Conservation (phyloP, 1,140 invertebrate species). For the Aleiodes sp. region DNA sequence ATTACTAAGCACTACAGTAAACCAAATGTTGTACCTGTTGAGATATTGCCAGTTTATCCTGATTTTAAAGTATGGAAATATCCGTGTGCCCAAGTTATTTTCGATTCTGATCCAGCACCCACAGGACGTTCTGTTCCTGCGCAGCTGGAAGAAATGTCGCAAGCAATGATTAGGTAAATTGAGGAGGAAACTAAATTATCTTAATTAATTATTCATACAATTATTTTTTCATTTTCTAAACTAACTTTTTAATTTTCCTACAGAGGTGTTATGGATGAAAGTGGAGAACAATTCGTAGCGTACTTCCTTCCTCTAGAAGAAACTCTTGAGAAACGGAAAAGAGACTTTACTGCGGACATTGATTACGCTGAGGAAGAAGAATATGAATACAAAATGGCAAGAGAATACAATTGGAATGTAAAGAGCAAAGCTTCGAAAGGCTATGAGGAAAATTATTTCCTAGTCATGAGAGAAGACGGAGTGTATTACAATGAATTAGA, state of each 20-base stretch:
- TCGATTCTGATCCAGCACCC: conserved; percentile 94
- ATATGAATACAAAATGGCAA: conserved; percentile 94
- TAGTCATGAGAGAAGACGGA: conserved; percentile 89
- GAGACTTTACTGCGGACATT: conserved; percentile 80
- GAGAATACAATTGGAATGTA: conserved; percentile 98
- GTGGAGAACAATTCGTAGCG: conserved; percentile 97
- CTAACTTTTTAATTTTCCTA: conserved; percentile 48
- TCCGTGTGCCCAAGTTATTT: conserved; percentile 97
- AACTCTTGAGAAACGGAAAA: conserved; percentile 86
- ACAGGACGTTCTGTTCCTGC: conserved; percentile 82
- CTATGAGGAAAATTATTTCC: conserved; percentile 98
- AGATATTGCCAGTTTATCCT: conserved; percentile 89
- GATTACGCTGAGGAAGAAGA: conserved; percentile 92
- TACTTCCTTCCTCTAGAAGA: conserved; percentile 97
- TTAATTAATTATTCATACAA: no score
- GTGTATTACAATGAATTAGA: conserved; percentile 97
- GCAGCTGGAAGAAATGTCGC: conserved; percentile 96
- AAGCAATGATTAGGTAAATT: conserved; percentile 92
- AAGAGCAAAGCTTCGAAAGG: conserved; percentile 98
- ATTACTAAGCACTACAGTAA: conserved; percentile 96
- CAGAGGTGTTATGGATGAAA: conserved; percentile 97
- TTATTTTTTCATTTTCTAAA: no score
- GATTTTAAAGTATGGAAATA: conserved; percentile 98
- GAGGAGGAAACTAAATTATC: conserved; percentile 11
- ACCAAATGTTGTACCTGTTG: conserved; percentile 91